These are phyloP conservation scores for Tinea semifulvella DNA, from an alignment of 2,888 invertebrate genomes.

Conservation along the genomic window DNA sequence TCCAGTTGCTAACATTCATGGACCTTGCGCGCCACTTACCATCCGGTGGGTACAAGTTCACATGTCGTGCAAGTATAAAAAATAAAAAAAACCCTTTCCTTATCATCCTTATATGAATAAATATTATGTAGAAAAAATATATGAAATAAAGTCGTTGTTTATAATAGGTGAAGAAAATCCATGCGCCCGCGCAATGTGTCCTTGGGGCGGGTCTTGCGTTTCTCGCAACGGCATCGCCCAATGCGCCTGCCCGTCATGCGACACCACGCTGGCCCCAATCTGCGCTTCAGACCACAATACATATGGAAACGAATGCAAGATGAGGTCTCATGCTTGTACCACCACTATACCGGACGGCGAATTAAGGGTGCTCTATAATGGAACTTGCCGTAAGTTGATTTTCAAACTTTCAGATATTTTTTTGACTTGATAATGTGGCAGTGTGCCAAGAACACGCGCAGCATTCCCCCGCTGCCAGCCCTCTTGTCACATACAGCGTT, in stretches of 20 bases:
- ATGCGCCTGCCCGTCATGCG: slow-evolving; percentile 79
- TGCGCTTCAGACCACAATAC: slow-evolving; percentile 83
- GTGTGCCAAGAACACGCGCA: too few species aligned
- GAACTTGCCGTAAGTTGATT: slow-evolving; percentile 53
- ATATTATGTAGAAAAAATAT: too few species aligned
- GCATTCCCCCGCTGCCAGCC: too few species aligned
- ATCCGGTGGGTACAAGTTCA: too few species aligned
- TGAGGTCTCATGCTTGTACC: slow-evolving; percentile 83
- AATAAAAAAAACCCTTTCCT: too few species aligned
- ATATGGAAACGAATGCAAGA: slow-evolving; percentile 83
- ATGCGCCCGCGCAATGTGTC: slow-evolving; percentile 67
- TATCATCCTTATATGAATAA: too few species aligned
- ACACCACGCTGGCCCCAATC: slow-evolving; percentile 77
- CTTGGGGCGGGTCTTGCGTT: slow-evolving; percentile 72
- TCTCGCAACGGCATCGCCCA: slow-evolving; percentile 70
- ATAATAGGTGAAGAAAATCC: slow-evolving; percentile 66
- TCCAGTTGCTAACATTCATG: too few species aligned
- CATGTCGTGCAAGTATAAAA: too few species aligned
- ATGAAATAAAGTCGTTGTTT: too few species aligned
- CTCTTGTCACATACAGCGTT: too few species aligned
- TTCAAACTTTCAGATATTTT: not conserved
- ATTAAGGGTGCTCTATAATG: slow-evolving; percentile 69
- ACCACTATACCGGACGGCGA: slow-evolving; percentile 72
- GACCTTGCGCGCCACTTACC: too few species aligned
- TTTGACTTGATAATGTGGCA: too few species aligned